Evolutionary conservation across 35 echinoderm and acorn worm species (phyloP), one percentile per base, ranked within the genome.

Genomic region (Diadema setosum): DNA sequence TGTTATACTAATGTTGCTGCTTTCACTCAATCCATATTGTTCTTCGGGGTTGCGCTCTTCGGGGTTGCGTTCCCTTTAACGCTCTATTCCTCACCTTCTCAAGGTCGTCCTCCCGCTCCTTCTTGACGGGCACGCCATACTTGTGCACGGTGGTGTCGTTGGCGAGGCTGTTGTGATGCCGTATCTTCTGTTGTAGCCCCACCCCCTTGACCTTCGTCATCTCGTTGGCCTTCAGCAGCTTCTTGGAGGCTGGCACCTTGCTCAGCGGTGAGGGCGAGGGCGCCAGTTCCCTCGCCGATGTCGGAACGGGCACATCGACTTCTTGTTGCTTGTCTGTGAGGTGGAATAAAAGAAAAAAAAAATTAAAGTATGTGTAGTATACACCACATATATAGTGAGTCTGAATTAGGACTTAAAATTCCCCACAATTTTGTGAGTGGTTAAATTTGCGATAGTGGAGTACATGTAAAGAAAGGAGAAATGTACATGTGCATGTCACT

Each of bases 281-380:
- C 29, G 86, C 86, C 35, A 87, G 90, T 74, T 90, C 87, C 83
- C 86, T 85, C 23, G 90, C 73, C 15, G 61, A 44, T 31, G 84
- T 40, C 15, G 84, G 94, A 18, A 92, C 49, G 16, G 95, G 95
- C 48, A 93, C 25, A 41, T 97, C 95, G 49, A 97, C 87, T 43
- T 97, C 95, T 81, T 90, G 87, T 34, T 97, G 87, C 27, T 94
- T 97, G 65, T 97, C 95, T 97, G 81, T 36, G 61, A 32, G 27
- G n/a, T n/a, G n/a, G n/a, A n/a, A n/a, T 0, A 7, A 32, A 14
- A 1, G 26, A 1, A 16, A 1, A 0, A 29, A 34, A 32, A 17
- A 65, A n/a, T n/a, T n/a, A n/a, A n/a, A n/a, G n/a, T n/a, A n/a
- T n/a, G n/a, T n/a, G n/a, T n/a, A n/a, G n/a, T n/a, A n/a, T n/a